Evolutionary conservation across 2,797 vertebrate species (phyloP), one percentile per base, ranked within the genome.

Genomic region (Sebastes baramenuke): DNA sequence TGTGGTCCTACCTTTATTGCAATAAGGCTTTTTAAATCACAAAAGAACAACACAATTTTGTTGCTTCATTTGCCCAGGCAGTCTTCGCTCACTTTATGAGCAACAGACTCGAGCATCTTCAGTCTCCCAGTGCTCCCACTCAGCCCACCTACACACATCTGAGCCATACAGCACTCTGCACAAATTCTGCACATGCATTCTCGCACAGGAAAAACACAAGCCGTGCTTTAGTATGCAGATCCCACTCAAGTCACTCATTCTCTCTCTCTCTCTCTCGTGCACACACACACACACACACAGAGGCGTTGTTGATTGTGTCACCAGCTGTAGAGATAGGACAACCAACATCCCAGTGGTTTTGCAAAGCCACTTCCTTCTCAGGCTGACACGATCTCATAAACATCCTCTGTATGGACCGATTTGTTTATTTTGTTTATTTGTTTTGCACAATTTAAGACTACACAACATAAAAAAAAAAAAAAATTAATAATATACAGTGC

Each of bases 61-160:
- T 87, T 59, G 80, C 82, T 78, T 82, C 52, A 73, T 84, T 88
- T 87, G 86, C 70, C 46, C 30, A 82, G 86, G 78, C 85, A 88
- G 73, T 89, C 90, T 92, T 91, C 18, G 83, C 82, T 88, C 72
- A 29, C 81, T 88, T 90, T 81, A 92, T 93, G 92, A 93, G 93
- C 85, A 91, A 85, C 70, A 89, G 80, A 78, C 90, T 80, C 8
- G 79, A 90, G 86, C 90, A 84, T 93, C 94, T 94, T 93, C 87
- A 86, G 91, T 91, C 90, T 93, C 91, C 91, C 83, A 68, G 76
- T 68, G 90, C 92, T 89, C 94, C 92, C 94, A 95, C 93, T 92
- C 92, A 93, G 85, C 80, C 86, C 92, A 88, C 94, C 94, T 90
- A 94, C 93, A 79, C 94, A 91, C 94, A 94, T 94, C 94, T 94